Conservation (phyloP, 2,113 vertebrate species). For the Phrynosoma platyrhinos region DNA sequence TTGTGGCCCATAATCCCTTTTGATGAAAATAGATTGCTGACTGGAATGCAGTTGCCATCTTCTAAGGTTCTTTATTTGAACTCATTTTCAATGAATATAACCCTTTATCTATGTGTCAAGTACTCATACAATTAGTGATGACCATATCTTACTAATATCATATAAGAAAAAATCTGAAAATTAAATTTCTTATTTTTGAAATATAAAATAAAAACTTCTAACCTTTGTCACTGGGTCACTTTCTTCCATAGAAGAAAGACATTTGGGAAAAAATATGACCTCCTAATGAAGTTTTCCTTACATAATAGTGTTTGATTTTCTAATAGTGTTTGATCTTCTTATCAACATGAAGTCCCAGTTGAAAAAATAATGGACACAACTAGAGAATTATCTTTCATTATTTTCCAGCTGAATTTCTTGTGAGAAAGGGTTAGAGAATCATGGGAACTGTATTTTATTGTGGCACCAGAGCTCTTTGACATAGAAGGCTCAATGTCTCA, state of each 20-base stretch:
- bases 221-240: not conserved
- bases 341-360: not conserved
- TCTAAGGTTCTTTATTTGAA: not conserved
- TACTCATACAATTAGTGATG: conserved; percentile 50
- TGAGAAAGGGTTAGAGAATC: not conserved
- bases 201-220: not conserved
- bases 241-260: not conserved
- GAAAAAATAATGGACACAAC: not conserved
- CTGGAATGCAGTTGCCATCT: too few relatives aligned
- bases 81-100: conserved; percentile 14
- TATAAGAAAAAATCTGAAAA: not conserved
- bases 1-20: too few relatives aligned
- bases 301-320: conserved; percentile 48
- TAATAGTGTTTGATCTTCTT: conserved; percentile 34
- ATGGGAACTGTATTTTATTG: too few relatives aligned
- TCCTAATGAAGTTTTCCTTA: not conserved
- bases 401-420: not conserved
- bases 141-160: conserved; percentile 20
- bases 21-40: too few relatives aligned
- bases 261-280: not conserved
- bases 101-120: conserved; percentile 32
- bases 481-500: too few relatives aligned
- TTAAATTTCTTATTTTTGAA: not conserved
- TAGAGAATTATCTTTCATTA: not conserved
- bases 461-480: too few relatives aligned